phyloP scores from a whole-genome alignment of 2,888 invertebrate species.

The Torymus aiolomorphi region DNA sequence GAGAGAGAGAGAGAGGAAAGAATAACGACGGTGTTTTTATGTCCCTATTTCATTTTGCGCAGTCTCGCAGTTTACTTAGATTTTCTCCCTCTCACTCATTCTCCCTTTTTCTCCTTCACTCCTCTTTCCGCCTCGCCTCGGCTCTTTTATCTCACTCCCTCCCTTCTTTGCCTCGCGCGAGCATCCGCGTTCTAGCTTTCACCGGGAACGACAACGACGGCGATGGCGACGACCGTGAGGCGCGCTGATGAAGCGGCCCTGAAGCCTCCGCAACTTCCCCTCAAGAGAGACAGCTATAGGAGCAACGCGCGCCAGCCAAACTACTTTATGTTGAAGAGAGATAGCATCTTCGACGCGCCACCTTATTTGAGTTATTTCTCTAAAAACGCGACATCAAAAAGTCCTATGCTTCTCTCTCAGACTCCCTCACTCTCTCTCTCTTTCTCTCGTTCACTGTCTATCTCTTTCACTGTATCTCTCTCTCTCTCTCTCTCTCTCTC shows the following conservation, averaged over 20 bases:
- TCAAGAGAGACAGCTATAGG: too few relatives aligned
- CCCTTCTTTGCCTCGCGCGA: neutral
- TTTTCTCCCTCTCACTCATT: neutral
- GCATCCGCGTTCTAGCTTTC: too few relatives aligned
- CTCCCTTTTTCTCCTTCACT: conserved; percentile 2
- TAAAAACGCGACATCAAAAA: too few relatives aligned
- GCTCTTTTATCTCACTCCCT: neutral
- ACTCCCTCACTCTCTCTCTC: neutral
- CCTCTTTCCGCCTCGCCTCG: neutral
- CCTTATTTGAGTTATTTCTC: conserved; percentile 60
- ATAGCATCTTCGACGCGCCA: conserved; percentile 58
- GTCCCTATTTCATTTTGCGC: conserved; percentile 42
- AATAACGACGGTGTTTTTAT: conserved; percentile 49
- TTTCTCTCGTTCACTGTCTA: too few relatives aligned
- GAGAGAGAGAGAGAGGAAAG: conserved; percentile 13
- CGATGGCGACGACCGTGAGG: too few relatives aligned
- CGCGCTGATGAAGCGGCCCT: conserved; percentile 11
- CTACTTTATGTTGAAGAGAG: conserved; percentile 58
- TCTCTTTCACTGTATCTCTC: too few relatives aligned
- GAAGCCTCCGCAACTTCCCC: neutral
- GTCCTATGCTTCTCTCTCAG: conserved; percentile 30
- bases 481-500: too few relatives aligned
- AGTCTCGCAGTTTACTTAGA: conserved; percentile 33
- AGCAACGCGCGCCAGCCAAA: conserved; percentile 48
- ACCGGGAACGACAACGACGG: too few relatives aligned